Percentiles rank a stretch among this genome's conserved stretches.
These are phyloP conservation scores for Dunckerocampus dactyliophorus DNA, from an alignment of 2,113 vertebrate species.

Conservation along the genomic window DNA sequence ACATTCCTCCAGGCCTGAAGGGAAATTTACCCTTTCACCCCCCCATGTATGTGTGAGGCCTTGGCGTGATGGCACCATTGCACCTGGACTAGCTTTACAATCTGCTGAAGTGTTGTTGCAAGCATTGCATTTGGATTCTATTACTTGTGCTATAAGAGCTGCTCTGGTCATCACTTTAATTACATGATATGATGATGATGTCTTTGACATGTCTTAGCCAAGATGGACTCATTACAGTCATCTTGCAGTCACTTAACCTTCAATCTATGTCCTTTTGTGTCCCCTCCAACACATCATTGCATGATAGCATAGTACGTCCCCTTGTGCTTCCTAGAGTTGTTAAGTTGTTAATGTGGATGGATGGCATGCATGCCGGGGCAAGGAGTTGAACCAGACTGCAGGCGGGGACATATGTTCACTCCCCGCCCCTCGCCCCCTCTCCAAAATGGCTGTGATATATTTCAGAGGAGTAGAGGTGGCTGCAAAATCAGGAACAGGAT, in stretches of 20 bases:
- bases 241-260: slow-evolving; percentile 50
- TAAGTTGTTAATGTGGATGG: slow-evolving; percentile 64
- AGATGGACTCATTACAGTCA: slow-evolving; percentile 50
- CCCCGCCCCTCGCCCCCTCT: not conserved
- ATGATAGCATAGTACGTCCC: slow-evolving; percentile 5
- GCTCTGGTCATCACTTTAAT: not conserved
- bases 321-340: slow-evolving; percentile 42
- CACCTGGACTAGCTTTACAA: slow-evolving; percentile 3
- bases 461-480: slow-evolving; percentile 33
- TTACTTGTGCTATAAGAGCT: not conserved
- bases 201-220: slow-evolving; percentile 22
- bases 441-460: slow-evolving; percentile 37
- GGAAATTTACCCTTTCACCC: slow-evolving; percentile 38
- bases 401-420: slow-evolving; percentile 34
- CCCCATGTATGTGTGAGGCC: slow-evolving; percentile 20
- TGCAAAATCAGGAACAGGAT: slow-evolving; percentile 19
- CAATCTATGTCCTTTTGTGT: slow-evolving; percentile 38
- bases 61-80: slow-evolving; percentile 5
- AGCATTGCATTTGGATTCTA: not conserved
- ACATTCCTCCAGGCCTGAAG: slow-evolving; percentile 12
- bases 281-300: slow-evolving; percentile 39
- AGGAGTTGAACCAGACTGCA: slow-evolving; percentile 36
- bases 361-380: slow-evolving; percentile 40
- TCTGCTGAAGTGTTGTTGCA: not conserved
- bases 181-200: slow-evolving; percentile 16